phyloP scores from a whole-genome alignment of 2,113 vertebrate genomes.

The Carassius carassius region DNA sequence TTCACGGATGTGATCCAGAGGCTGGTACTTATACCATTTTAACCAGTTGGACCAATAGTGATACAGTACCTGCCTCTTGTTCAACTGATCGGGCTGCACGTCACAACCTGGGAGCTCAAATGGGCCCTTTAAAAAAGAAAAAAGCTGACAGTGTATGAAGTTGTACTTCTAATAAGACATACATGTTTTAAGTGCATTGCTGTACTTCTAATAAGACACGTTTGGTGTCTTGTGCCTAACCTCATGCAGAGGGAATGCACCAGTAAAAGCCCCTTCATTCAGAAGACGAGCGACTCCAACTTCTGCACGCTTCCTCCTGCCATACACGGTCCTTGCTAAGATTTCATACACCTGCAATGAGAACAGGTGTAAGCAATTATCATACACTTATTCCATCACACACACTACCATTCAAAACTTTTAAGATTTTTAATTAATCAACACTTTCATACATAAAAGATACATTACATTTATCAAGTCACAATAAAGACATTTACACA shows the following conservation, averaged over 20 bases:
- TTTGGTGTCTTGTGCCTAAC: conserved; percentile 51
- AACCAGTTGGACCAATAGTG: conserved; percentile 79
- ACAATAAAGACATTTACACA: neutral
- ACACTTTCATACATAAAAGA: too few species aligned
- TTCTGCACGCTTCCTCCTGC: conserved; percentile 76
- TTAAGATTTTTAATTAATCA: neutral
- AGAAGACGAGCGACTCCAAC: conserved; percentile 76
- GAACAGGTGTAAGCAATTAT: neutral
- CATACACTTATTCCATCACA: neutral
- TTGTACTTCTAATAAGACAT: neutral
- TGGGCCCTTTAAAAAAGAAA: conserved; percentile 63
- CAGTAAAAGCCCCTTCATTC: conserved; percentile 73
- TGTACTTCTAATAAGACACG: neutral
- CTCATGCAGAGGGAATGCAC: conserved; percentile 78
- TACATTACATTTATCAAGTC: too few species aligned
- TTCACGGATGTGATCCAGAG: conserved; percentile 72
- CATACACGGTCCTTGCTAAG: conserved; percentile 72
- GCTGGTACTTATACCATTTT: conserved; percentile 82
- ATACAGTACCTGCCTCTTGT: conserved; percentile 75
- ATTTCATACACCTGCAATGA: conserved; percentile 77
- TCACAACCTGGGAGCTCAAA: conserved; percentile 69
- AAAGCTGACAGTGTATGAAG: neutral
- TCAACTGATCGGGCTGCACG: conserved; percentile 70
- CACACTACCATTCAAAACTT: neutral
- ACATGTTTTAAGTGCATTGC: neutral